Evolutionary conservation across 1,140 invertebrate species (phyloP), one percentile per base, ranked within the genome.

Genomic region (Anastrepha obliqua): DNA sequence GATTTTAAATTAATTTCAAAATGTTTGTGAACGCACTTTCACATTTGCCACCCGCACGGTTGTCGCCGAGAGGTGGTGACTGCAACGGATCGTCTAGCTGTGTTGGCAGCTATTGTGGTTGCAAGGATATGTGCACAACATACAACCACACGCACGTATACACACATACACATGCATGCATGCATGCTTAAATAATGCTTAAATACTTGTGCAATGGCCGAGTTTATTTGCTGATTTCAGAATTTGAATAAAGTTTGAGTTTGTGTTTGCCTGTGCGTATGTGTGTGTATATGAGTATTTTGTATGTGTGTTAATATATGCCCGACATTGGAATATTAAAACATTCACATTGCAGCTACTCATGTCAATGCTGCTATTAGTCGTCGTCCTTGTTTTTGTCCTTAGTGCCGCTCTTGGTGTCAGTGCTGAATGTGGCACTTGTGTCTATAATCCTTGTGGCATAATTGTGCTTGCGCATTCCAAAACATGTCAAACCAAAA

Each of bases 1-100:
- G 89, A 92, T 91, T 92, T 92, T 92, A 92, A 92, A 92, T 92
- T 90, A 91, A 89, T 90, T 92, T 92, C 89, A 90, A 92, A 92
- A 92, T 91, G 85, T 86, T 86, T 86, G 58, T 20, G 58, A 42
- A 86, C 58, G 55, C 59, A 86, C 85, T 86, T 47, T 3, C 2
- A 15, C 1, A 20, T 55, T 29, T 29, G 44, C 47, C 13, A 62
- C 13, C 8, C 6, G 67, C 11, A 39, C 6, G 67, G 11, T 4
- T 29, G 29, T 29, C 29, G 29, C 29, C 29, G 29, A 29, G 29
- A 29, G 29, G 0, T 29, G 29, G 29, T 29, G 29, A 29, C 29
- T 29, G 29, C 29, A 29, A 29, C 29, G 29, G 29, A 29, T 29
- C 29, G 29, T 29, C 29, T 29, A 29, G 29, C 67, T 55, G 60